Evolutionary conservation across 2,888 invertebrate species (phyloP).

Genomic region (Pelosia muscerda): DNA sequence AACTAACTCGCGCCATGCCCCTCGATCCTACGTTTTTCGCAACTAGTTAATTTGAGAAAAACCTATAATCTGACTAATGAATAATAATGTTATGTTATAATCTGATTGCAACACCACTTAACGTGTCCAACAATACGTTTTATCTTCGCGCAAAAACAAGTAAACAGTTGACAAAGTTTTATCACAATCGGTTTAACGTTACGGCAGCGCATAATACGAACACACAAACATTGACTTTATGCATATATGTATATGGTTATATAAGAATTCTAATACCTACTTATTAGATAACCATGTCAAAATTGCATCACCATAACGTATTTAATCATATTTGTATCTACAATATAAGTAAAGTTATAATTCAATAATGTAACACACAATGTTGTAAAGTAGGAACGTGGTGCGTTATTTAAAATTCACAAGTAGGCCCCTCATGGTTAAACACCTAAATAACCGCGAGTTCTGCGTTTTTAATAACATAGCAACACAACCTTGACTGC

Average conservation of each 20-base stretch:
- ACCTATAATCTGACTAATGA: background rate
- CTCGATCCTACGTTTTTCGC: too few relatives aligned
- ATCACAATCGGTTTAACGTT: background rate
- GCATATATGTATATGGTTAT: background rate
- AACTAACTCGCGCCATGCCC: too few relatives aligned
- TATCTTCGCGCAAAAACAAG: constrained; percentile 1
- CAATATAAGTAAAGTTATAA: background rate
- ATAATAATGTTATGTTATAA: too few relatives aligned
- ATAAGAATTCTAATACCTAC: background rate
- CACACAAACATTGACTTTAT: background rate
- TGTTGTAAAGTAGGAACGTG: background rate
- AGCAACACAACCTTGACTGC: constrained; percentile 61
- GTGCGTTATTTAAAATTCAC: constrained; percentile 51
- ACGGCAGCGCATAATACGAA: background rate
- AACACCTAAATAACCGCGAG: constrained; percentile 55
- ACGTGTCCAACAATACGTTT: background rate
- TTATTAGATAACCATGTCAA: background rate
- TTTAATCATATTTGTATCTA: background rate
- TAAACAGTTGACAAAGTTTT: background rate
- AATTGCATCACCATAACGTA: background rate
- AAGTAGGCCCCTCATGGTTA: constrained; percentile 42
- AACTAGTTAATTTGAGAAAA: background rate
- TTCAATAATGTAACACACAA: constrained; percentile 4
- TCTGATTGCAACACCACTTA: background rate
- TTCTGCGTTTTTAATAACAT: constrained; percentile 61